These are phyloP conservation scores for Sylvia borin DNA, from an alignment of 2,797 vertebrate genomes.

Conservation along the genomic window DNA sequence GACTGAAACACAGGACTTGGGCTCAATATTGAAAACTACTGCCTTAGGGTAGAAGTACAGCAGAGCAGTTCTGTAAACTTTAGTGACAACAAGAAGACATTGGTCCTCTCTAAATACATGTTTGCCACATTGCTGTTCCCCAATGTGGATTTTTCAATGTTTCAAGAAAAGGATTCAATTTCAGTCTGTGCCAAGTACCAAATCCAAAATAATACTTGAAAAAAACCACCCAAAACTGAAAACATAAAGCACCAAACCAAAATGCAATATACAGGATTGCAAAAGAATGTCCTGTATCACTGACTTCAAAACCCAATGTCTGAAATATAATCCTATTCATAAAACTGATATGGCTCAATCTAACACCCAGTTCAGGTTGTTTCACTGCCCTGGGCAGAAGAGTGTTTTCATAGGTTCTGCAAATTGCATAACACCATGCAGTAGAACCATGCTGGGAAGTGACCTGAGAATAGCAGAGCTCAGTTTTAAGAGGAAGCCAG, in stretches of 20 bases:
- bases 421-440: not conserved
- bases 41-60: not conserved
- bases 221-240: accelerated
- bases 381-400: not conserved
- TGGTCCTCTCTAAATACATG: not conserved
- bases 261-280: not conserved
- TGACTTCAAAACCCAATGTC: not conserved
- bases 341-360: not conserved
- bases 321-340: not conserved
- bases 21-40: not conserved
- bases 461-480: not conserved
- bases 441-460: not conserved
- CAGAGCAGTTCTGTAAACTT: not conserved
- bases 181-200: not conserved
- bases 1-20: not conserved
- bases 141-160: not conserved
- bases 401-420: not conserved
- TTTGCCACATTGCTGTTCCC: not conserved
- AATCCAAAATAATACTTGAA: not conserved
- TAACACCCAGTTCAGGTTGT: not conserved
- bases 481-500: not conserved
- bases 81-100: not conserved
- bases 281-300: not conserved
- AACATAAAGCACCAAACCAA: not conserved
- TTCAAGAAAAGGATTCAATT: not conserved